phyloP scores from a whole-genome alignment of 2,797 vertebrate species.

The Leuciscus waleckii region DNA sequence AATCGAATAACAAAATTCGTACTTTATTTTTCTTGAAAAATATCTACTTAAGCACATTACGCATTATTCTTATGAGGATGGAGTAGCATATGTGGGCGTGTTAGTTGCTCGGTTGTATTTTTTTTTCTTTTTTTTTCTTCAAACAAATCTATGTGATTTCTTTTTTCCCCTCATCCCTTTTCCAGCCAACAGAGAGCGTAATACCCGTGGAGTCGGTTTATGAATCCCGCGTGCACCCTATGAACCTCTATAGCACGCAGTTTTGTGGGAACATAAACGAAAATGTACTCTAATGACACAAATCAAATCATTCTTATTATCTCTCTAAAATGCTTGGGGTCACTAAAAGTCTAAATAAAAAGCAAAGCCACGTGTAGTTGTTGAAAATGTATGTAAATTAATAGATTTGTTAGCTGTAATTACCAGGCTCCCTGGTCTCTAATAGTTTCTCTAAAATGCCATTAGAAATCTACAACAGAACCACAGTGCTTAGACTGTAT shows the following conservation, averaged over 20 bases:
- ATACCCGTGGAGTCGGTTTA: conserved; percentile 64
- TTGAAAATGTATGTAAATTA: not conserved
- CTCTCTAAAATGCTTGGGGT: not conserved
- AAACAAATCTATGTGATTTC: conserved; percentile 69
- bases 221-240: conserved; percentile 14
- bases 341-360: not conserved
- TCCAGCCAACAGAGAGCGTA: conserved; percentile 83
- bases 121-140: conserved; percentile 2
- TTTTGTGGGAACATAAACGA: conserved; percentile 17
- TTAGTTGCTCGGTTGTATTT: conserved; percentile 55
- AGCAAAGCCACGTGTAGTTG: not conserved
- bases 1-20: not conserved
- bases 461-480: conserved; percentile 7
- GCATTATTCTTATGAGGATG: conserved; percentile 60
- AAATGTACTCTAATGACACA: not conserved
- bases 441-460: not conserved
- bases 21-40: conserved; percentile 1
- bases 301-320: not conserved
- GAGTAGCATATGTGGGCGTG: conserved; percentile 59
- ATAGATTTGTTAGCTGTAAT: not conserved
- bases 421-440: not conserved
- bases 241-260: conserved; percentile 30
- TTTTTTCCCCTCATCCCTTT: conserved; percentile 66
- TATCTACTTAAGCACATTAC: conserved; percentile 54
- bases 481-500: not conserved